These are phyloP conservation scores for Hesperia comma DNA, from an alignment of 2,888 invertebrate genomes.

Conservation along the genomic window DNA sequence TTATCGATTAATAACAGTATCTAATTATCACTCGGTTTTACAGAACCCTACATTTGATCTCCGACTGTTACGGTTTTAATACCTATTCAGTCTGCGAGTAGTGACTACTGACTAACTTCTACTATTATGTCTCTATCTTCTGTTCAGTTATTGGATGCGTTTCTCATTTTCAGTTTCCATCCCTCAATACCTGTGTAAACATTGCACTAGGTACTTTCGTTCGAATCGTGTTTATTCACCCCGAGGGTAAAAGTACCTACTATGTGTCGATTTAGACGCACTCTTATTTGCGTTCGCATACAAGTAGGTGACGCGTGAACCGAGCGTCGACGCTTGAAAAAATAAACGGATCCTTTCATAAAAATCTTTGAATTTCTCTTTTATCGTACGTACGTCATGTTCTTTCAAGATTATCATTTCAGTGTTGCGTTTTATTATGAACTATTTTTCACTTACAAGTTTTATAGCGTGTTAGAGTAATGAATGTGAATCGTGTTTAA, in stretches of 20 bases:
- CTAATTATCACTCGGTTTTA: too few species aligned
- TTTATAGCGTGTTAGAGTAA: too few species aligned
- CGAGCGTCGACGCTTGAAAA: constrained; percentile 61
- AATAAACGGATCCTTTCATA: constrained; percentile 60
- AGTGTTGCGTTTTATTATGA: too few species aligned
- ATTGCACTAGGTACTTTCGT: constrained; percentile 12
- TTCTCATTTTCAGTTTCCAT: background rate
- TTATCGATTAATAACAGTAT: too few species aligned
- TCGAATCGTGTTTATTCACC: constrained; percentile 31
- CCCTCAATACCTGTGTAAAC: background rate
- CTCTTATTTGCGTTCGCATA: constrained; percentile 76
- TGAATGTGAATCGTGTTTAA: too few species aligned
- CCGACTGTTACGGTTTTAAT: too few species aligned
- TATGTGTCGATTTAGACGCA: constrained; percentile 76
- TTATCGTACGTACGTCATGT: too few species aligned
- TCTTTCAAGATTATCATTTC: too few species aligned
- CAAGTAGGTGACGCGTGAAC: constrained; percentile 76
- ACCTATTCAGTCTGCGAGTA: too few species aligned
- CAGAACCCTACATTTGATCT: too few species aligned
- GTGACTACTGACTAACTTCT: too few species aligned
- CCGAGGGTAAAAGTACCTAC: constrained; percentile 45
- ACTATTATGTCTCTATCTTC: background rate
- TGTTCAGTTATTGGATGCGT: constrained; percentile 7
- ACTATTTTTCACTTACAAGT: too few species aligned
- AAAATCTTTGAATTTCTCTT: background rate